Conservation (phyloP, 2,797 vertebrate species). For the Cryptoblepharus egeriae region DNA sequence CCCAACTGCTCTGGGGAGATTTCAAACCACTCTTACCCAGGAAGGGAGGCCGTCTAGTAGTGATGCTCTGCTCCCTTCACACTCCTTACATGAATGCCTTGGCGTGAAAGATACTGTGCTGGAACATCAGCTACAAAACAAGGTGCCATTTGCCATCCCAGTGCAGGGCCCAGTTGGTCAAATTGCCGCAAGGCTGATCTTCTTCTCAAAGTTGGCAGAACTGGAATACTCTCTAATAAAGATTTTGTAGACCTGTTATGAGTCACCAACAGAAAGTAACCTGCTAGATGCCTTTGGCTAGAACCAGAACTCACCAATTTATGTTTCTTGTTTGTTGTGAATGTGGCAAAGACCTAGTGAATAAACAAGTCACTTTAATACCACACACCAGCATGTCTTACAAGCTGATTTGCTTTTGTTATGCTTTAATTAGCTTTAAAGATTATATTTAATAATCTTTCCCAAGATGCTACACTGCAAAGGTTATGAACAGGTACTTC, state of each 20-base stretch:
- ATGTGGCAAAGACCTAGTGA: not conserved
- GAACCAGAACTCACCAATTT: not conserved
- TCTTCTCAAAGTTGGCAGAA: no score
- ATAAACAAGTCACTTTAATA: not conserved
- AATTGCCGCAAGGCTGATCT: not conserved
- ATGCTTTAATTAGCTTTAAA: not conserved
- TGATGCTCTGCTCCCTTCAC: no score
- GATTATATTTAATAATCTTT: not conserved
- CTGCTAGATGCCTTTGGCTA: not conserved
- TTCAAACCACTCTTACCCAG: no score
- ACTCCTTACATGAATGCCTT: no score
- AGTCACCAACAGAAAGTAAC: no score
- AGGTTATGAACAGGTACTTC: not conserved
- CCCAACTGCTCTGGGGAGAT: no score
- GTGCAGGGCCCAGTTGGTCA: no score
- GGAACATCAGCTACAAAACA: no score
- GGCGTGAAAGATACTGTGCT: no score
- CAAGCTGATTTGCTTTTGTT: not conserved
- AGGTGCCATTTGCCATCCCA: no score
- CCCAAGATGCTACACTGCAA: no score
- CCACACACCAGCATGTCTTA: not conserved
- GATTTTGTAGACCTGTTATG: not conserved
- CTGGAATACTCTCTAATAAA: not conserved
- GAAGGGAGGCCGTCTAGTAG: no score
- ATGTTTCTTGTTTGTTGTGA: not conserved